Evolutionary conservation across 2,113 vertebrate genomes (phyloP).

Genomic region (Campylomormyrus tamandua): DNA sequence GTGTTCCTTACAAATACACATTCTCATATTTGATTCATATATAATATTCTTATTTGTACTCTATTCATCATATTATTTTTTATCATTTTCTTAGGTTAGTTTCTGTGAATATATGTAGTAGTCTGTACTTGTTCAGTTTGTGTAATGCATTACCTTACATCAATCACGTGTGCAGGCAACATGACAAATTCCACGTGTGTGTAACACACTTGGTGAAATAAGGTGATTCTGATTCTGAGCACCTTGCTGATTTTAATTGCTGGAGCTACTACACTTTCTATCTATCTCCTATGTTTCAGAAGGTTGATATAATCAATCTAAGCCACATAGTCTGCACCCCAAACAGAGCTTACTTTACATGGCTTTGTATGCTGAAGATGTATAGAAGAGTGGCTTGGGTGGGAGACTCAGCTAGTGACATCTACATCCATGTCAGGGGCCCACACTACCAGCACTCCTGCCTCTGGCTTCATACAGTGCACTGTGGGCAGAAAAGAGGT

Average conservation of each 20-base stretch:
- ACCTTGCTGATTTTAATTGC: neutral
- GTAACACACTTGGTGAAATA: neutral
- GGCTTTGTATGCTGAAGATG: neutral
- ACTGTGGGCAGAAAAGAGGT: neutral
- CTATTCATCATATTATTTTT: neutral
- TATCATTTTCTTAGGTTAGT: neutral
- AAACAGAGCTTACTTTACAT: neutral
- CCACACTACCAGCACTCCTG: neutral
- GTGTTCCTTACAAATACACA: neutral
- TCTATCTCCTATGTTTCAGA: neutral
- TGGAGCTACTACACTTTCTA: neutral
- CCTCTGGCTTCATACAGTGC: neutral
- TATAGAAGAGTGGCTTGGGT: neutral
- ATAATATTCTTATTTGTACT: too few species aligned
- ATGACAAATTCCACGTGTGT: neutral
- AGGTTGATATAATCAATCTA: neutral
- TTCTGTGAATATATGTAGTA: neutral
- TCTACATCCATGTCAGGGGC: neutral
- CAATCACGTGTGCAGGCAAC: neutral
- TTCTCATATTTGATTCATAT: neutral
- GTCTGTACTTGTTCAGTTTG: neutral
- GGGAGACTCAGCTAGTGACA: neutral
- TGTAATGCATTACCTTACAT: neutral
- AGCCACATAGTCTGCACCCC: neutral
- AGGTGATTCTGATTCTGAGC: neutral